phyloP scores from a whole-genome alignment of 2,888 invertebrate genomes.

The Phortica okadai region DNA sequence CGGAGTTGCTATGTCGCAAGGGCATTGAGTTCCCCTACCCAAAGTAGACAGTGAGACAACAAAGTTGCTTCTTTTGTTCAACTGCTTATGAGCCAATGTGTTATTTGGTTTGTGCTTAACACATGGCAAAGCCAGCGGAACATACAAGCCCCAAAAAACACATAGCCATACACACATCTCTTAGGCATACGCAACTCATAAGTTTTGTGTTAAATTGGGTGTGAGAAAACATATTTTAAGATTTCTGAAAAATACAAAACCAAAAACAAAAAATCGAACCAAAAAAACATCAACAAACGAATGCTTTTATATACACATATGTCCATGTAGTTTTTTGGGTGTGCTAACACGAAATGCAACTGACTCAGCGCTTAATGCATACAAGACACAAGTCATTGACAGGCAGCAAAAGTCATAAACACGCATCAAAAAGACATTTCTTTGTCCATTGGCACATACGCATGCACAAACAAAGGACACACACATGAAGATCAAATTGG shows the following conservation, averaged over 20 bases:
- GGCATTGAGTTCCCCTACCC: background rate
- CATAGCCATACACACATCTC: background rate
- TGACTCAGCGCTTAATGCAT: slow-evolving; percentile 15
- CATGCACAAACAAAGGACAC: background rate
- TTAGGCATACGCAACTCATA: slow-evolving; percentile 37
- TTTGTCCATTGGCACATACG: background rate
- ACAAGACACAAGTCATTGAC: slow-evolving; percentile 20
- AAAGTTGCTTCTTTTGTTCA: slow-evolving; percentile 5
- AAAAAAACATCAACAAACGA: slow-evolving; percentile 18
- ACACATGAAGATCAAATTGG: background rate
- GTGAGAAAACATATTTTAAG: slow-evolving; percentile 21
- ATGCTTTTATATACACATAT: slow-evolving; percentile 9
- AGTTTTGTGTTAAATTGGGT: slow-evolving; percentile 39
- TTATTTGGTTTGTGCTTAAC: slow-evolving; percentile 56
- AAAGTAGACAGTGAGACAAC: slow-evolving; percentile 17
- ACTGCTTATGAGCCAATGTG: background rate
- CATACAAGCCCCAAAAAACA: background rate
- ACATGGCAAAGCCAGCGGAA: slow-evolving; percentile 48
- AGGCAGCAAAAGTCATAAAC: background rate
- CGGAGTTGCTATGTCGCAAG: slow-evolving; percentile 25
- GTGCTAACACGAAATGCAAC: slow-evolving; percentile 12
- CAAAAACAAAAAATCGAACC: slow-evolving; percentile 5
- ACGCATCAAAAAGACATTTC: background rate
- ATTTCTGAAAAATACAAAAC: slow-evolving; percentile 21
- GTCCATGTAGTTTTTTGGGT: background rate